Evolutionary conservation across 2,113 vertebrate species (phyloP), one percentile per base, ranked within the genome.

Genomic region (Hemiscyllium ocellatum): DNA sequence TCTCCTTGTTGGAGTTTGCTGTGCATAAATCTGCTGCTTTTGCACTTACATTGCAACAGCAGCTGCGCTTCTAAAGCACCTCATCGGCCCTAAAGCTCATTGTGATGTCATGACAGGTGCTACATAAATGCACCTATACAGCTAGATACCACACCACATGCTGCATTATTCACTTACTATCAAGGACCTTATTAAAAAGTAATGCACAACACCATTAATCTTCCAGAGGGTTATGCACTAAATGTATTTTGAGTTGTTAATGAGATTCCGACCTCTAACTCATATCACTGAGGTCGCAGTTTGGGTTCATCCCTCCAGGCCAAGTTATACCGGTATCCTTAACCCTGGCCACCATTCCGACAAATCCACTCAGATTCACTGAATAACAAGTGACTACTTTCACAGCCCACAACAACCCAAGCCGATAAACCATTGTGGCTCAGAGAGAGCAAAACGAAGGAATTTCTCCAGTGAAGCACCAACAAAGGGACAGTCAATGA

Each of bases 401-500:
- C 33, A 66, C 37, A 10, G 61, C 2, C 29, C 61, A 65, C 52
- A 65, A 13, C 65, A 90, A 90, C 10, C 56, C 10, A 20, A 33
- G 50, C 65, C 1, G 33, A 93, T 20, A 65, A 93, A 66, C 61
- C 33, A 15, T 65, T 65, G 65, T n/a, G 87, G 56, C n/a, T 61
- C 89, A 66, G 72, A 76, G 37, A 22, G 33, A 12, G 56, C 7
- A 66, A 22, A 66, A 56, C 19, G n/a, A 93, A 66, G 89, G 61
- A 37, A 66, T 66, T 93, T 66, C 65, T 66, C 61, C 89, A 37
- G 61, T 93, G 37, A 93, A 93, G 15, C 37, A 93, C 33, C 89
- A 66, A 93, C 89, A 93, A 93, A 93, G 89, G 56, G 61, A 66
- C 61, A 68, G 89, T 93, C 89, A 93, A 42, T 93, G 61, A 33